Evolutionary conservation across 1,140 invertebrate species (phyloP).

Genomic region (Acromyrmex echinatior): DNA sequence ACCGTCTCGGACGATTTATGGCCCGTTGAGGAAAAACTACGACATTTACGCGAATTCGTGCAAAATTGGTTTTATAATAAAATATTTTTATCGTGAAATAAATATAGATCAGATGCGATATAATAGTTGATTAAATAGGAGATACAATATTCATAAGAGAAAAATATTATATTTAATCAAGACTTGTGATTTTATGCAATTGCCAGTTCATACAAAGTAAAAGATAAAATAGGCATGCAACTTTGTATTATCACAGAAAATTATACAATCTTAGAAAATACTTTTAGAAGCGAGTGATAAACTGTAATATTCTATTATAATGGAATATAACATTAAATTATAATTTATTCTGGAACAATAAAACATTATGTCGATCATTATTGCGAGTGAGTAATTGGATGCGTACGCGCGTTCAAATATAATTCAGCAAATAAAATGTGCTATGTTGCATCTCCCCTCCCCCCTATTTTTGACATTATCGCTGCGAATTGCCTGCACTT

Average conservation of each 20-base stretch:
- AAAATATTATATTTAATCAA: too few relatives aligned
- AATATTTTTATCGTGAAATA: slow-evolving; percentile 22
- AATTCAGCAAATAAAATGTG: slow-evolving; percentile 30
- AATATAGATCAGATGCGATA: neutral
- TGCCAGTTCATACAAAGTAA: too few relatives aligned
- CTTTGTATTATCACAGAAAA: neutral
- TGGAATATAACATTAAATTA: neutral
- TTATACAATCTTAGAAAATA: neutral
- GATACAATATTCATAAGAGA: neutral
- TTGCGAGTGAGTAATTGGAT: neutral
- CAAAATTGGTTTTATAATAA: slow-evolving; percentile 2
- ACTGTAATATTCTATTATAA: neutral
- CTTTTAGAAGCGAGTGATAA: neutral
- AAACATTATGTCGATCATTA: neutral
- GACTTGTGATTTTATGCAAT: too few relatives aligned
- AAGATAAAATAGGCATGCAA: neutral
- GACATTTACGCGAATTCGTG: neutral
- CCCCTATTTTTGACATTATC: too few relatives aligned
- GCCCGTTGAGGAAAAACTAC: neutral
- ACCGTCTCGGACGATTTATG: slow-evolving; percentile 26
- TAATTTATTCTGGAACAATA: neutral
- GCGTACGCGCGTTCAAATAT: neutral
- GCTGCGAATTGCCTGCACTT: too few relatives aligned
- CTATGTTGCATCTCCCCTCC: too few relatives aligned
- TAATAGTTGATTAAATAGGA: slow-evolving; percentile 5